Base-by-base conservation (phyloP, 2,113 vertebrate species). In the Ptilonorhynchus violaceus region DNA sequence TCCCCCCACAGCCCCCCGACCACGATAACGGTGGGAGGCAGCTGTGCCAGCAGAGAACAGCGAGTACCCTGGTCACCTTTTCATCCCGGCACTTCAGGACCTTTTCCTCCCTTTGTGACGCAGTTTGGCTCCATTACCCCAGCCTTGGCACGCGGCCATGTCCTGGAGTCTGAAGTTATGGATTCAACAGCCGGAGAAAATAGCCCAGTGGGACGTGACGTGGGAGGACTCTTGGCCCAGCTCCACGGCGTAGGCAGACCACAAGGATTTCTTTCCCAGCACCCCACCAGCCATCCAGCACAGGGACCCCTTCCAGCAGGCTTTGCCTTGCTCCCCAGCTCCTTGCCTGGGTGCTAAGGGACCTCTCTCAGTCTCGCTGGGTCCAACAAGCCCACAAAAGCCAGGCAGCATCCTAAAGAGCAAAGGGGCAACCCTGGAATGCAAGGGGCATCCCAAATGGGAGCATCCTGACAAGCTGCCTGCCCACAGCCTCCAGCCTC, bases 61-160 rank as follows among this genome's bases (percentile, higher is more conserved):
- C 2, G 2, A 86, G 88, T 77, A 52, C 88, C 72, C 91, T 17
- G 13, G 90, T 94, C 93, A 90, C 95, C 92, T 95, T 92, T 95
- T 94, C 82, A 85, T 94, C 55, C 90, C 76, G 2, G 85, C 66
- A 60, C 85, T 96, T 86, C 88, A 72, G 85, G 91, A 96, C 95
- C 93, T 95, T 94, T 96, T 96, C 96, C 95, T 96, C 86, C 92
- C 69, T 96, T 96, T 92, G 96, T 97, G 96, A 97, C 92, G 95
- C 93, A 97, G 67, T 96, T 95, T 97, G 96, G 96, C 95, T 95
- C 39, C 85, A 88, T 85, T 93, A 68, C 66, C 39, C 59, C 0
- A 0, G 83, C 25, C 86, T 68, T 97, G 96, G 95, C 88, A 46
- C 41, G 6, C 1, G 0, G 94, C 96, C 96, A 97, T 88, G 83